Evolutionary conservation across 2,888 invertebrate species (phyloP), one percentile per base, ranked within the genome.

Genomic region (Oscheius onirici): DNA sequence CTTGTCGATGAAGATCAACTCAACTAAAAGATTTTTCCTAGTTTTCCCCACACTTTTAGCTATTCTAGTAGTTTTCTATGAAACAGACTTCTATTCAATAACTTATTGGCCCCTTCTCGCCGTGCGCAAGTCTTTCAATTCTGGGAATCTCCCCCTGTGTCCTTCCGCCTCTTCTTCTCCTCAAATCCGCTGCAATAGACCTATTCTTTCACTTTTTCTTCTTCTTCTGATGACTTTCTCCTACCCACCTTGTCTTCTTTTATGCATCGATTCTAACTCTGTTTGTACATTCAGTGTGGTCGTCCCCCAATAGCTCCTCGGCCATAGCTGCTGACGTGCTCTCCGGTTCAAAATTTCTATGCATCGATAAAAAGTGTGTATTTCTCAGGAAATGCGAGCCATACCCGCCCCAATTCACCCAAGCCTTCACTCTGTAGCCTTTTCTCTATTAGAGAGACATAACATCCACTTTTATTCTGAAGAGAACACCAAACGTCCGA

Each of bases 1-100:
- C 70, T 76, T 1, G 61, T 69, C 24, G 71, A 74, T 26, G 67
- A 70, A 17, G 71, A 71, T n/a, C 63, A 63, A 49, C 49, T 63
- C n/a, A 46, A 63, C 26, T 63, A 41, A 58, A 55, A 26, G 13
- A 15, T 8, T 8, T n/a, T n/a, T 6, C 58, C 20, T 40, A 15
- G 11, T 20, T 20, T 57, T 34, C 57, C 28, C 34, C 57, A 11
- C 28, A 41, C 15, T 34, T 34, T 15, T 20, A 60, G 60, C 43
- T 43, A 43, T 60, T 60, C 58, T 46, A 46, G 46, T 28, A 44
- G 46, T 24, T 26, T 10, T 49, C 49, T 49, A 49, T 6, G 34
- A 34, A 34, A 26, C 46, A 49, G 26, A 46, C 15, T 49, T 63
- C 46, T 49, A 46, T 63, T 63, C n/a, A 20, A 22, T 26, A 28